Evolutionary conservation across 2,797 vertebrate genomes (phyloP).

Genomic region (Sebastes oblongus): DNA sequence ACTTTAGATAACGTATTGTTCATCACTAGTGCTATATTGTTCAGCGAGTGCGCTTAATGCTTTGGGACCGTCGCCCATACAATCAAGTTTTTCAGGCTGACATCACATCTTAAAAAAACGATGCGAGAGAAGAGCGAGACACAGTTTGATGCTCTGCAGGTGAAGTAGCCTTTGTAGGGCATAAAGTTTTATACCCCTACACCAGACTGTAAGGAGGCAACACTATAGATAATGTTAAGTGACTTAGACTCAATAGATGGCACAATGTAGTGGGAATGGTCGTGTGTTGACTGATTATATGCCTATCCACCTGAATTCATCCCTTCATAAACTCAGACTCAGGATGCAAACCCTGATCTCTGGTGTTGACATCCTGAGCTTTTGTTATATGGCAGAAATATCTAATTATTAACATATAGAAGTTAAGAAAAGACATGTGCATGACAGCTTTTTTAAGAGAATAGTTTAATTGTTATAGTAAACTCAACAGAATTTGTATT

Average conservation of each 20-base stretch:
- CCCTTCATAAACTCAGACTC: neutral
- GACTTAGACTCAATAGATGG: neutral
- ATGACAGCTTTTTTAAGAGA: neutral
- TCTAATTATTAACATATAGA: neutral
- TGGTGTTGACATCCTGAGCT: neutral
- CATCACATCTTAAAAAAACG: constrained; percentile 45
- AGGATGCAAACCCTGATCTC: neutral
- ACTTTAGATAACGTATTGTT: constrained; percentile 60
- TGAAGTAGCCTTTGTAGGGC: constrained; percentile 9
- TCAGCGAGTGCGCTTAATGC: constrained; percentile 56
- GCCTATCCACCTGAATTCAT: neutral
- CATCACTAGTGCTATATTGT: constrained; percentile 58
- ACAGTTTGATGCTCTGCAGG: constrained; percentile 27
- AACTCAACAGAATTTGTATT: neutral
- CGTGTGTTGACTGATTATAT: neutral
- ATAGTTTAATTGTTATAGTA: neutral
- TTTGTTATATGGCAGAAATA: neutral
- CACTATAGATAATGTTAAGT: constrained; percentile 15
- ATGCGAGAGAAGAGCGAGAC: neutral
- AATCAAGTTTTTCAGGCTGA: constrained; percentile 49
- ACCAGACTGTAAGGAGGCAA: constrained; percentile 1
- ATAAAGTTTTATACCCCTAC: constrained; percentile 16
- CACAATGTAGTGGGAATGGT: neutral
- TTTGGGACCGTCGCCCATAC: constrained; percentile 40
- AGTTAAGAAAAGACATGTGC: neutral